Base-by-base conservation (phyloP, 2,888 invertebrate species). In the Catocala fraxini region DNA sequence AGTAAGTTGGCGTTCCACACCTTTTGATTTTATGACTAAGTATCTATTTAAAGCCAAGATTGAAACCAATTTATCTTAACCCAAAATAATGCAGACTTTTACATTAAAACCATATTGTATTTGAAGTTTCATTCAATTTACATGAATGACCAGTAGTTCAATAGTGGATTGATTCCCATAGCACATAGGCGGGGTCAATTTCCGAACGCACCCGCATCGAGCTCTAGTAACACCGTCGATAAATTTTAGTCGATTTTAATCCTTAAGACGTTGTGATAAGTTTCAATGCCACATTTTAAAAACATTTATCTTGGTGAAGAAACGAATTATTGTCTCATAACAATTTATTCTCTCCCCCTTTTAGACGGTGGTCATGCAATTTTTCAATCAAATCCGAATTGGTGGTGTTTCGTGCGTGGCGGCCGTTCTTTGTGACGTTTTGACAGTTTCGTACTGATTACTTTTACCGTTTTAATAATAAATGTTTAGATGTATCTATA, bases 371-470 rank as follows among this genome's bases (percentile, higher is more conserved):
- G 62, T 84, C 89, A 87, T 91, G 91, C 91, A 93, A 93, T 93
- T 92, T 92, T 89, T 91, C 91, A 93, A 93, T 93, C 88, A 89
- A 86, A 83, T 79, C 77, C 77, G 65, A 80, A 81, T 83, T 80
- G 75, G 57, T 53, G 68, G 61, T 56, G 67, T 70, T 73, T 81
- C 77, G 81, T 80, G 83, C 62, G 62, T 61, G 59, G 58, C 67
- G 60, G 65, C 70, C 75, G 80, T 83, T 81, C 81, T 65, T 65
- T 72, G 46, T 46, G 15, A 15, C 45, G 47, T 49, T 63, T 62
- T 54, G 57, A 54, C 53, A 56, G 66, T 75, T 76, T 77, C 58
- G 60, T 56, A 61, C 11, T 63, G 58, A 72, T 73, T 68, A 46
- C 65, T 56, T 71, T 79, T 77, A 70, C 72, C 67, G 75, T 69